phyloP scores from a whole-genome alignment of 2,888 invertebrate species.

The Zhuqinia jingwanae region DNA sequence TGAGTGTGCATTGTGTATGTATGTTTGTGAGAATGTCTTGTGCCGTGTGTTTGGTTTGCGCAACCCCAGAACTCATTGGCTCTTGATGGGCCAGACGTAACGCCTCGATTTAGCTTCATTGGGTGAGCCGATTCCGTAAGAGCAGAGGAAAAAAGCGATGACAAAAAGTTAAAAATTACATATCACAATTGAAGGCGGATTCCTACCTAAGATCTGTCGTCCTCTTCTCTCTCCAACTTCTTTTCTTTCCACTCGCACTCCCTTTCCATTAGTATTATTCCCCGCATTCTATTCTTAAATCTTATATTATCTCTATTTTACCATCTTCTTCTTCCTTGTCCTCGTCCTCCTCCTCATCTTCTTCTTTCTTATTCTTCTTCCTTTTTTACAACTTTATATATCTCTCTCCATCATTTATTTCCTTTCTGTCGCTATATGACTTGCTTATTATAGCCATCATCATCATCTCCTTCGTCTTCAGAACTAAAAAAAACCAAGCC shows the following conservation, averaged over 20 bases:
- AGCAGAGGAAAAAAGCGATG: constrained; percentile 79
- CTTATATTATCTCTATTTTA: constrained; percentile 20
- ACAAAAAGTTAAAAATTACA: constrained; percentile 80
- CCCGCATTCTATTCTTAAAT: constrained; percentile 57
- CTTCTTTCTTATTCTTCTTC: no score
- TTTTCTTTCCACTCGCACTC: constrained; percentile 65
- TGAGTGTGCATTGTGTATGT: constrained; percentile 39
- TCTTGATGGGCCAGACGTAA: constrained; percentile 79
- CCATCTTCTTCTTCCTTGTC: constrained; percentile 3
- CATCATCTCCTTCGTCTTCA: no score
- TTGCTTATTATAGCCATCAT: constrained; percentile 52
- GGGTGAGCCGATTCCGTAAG: constrained; percentile 78
- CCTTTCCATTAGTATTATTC: constrained; percentile 54
- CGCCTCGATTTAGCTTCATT: constrained; percentile 79
- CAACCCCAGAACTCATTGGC: constrained; percentile 80
- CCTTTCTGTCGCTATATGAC: constrained; percentile 57
- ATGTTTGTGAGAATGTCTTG: constrained; percentile 75
- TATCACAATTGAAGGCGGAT: constrained; percentile 80
- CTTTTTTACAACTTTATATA: constrained; percentile 70
- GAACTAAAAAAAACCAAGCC: no score
- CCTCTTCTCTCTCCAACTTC: constrained; percentile 73
- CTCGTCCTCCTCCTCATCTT: constrained; percentile 45
- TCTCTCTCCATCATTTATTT: constrained; percentile 73
- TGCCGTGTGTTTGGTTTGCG: constrained; percentile 78
- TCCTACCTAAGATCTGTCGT: constrained; percentile 79